A percentile compares a stretch with the other conserved stretches of the same genome.
phyloP scores from a whole-genome alignment of 2,888 invertebrate species.

The Adela reaumurella region DNA sequence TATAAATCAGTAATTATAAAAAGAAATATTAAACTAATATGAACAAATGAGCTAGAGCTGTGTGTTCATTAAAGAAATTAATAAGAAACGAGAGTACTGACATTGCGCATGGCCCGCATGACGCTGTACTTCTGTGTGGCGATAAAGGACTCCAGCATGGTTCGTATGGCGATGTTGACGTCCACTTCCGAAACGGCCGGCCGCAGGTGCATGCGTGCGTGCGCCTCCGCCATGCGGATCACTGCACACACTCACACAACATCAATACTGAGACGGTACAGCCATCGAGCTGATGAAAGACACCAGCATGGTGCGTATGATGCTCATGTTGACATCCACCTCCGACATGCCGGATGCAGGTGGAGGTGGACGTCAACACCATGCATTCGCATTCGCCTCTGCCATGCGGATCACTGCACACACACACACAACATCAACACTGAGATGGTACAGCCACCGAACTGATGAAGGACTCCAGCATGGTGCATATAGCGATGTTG shows the following conservation, averaged over 20 bases:
- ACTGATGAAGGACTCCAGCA: slow-evolving; percentile 98
- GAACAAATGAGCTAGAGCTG: no score
- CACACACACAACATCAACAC: no score
- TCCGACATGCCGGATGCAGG: slow-evolving; percentile 86
- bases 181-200: slow-evolving; percentile 89
- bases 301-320: slow-evolving; percentile 95
- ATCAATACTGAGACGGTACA: no score
- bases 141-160: slow-evolving; percentile 97
- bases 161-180: slow-evolving; percentile 94
- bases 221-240: slow-evolving; percentile 96
- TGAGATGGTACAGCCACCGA: no score
- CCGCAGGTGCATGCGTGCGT: slow-evolving; percentile 93
- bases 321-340: slow-evolving; percentile 96
- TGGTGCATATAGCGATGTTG: slow-evolving; percentile 94
- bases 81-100: slow-evolving; percentile 20
- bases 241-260: no score
- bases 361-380: slow-evolving; percentile 96
- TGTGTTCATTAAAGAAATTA: no score
- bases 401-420: slow-evolving; percentile 93
- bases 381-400: slow-evolving; percentile 96
- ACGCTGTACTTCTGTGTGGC: slow-evolving; percentile 98
- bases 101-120: slow-evolving; percentile 93
- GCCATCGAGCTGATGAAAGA: no score
- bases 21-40: no score
- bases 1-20: no score